phyloP scores from a whole-genome alignment of 2,888 invertebrate species.

The Eristalis arbustorum region DNA sequence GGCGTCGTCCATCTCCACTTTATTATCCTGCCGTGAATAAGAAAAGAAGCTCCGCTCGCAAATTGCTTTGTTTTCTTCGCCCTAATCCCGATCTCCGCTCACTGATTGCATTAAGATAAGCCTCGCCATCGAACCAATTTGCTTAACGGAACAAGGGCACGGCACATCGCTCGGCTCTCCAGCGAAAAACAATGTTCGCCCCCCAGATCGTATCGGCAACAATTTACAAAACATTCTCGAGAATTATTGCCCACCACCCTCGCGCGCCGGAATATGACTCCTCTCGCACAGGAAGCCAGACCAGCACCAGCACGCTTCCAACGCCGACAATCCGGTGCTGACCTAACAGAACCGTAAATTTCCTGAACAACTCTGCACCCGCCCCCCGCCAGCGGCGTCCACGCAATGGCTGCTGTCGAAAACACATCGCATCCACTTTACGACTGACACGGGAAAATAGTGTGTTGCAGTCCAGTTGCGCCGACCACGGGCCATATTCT shows the following conservation, averaged over 20 bases:
- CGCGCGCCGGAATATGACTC: not conserved
- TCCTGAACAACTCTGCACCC: not conserved
- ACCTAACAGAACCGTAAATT: conserved; percentile 43
- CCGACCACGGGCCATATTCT: conserved; percentile 24
- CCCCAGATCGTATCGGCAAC: conserved; percentile 46
- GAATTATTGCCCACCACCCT: conserved; percentile 5
- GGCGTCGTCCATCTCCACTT: conserved; percentile 11
- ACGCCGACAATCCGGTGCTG: not conserved
- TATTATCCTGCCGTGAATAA: conserved; percentile 8
- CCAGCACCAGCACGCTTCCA: not conserved
- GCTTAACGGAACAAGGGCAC: conserved; percentile 44
- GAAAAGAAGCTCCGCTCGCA: conserved; percentile 2
- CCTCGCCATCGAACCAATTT: conserved; percentile 37
- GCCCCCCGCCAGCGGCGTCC: not conserved
- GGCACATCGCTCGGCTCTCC: not conserved
- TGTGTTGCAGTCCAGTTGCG: conserved; percentile 25
- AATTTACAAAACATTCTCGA: conserved; percentile 19
- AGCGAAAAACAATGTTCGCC: not conserved
- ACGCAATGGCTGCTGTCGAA: conserved; percentile 10
- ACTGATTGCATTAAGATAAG: conserved; percentile 63
- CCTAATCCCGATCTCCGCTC: not conserved
- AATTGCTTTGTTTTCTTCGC: conserved; percentile 43
- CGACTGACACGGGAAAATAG: conserved; percentile 45
- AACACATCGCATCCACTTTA: conserved; percentile 54
- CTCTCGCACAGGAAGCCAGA: not conserved